Percentiles rank a stretch among this genome's conserved stretches.
Conservation (phyloP, 1,140 invertebrate species). For the Teleogryllus occipitalis region DNA sequence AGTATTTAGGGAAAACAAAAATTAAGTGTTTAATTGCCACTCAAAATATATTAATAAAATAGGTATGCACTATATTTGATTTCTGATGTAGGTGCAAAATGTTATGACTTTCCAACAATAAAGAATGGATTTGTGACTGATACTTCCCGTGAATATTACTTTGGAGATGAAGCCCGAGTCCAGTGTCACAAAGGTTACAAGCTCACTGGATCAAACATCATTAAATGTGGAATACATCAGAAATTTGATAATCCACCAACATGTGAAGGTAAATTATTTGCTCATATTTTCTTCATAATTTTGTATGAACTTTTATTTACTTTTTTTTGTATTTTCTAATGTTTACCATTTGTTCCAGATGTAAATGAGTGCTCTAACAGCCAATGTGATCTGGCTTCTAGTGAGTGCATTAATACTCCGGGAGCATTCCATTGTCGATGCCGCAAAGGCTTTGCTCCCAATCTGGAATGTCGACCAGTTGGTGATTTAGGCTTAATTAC, state of each 20-base stretch:
- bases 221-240: constrained; percentile 80
- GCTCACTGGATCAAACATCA: constrained; percentile 73
- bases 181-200: constrained; percentile 88
- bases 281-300: not conserved
- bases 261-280: constrained; percentile 55
- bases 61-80: constrained; percentile 15
- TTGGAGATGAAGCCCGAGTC: constrained; percentile 83
- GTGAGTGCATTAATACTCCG: constrained; percentile 82
- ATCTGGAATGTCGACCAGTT: constrained; percentile 80
- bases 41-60: too few species aligned
- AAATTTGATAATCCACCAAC: constrained; percentile 74
- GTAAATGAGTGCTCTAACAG: constrained; percentile 86
- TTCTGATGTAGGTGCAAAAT: constrained; percentile 53
- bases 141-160: constrained; percentile 63
- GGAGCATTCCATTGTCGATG: constrained; percentile 91
- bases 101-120: constrained; percentile 72
- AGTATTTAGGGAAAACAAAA: too few species aligned
- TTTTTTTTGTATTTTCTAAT: not conserved
- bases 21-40: too few species aligned
- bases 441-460: constrained; percentile 71
- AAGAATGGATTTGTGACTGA: constrained; percentile 79
- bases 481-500: constrained; percentile 81
- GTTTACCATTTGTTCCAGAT: constrained; percentile 42
- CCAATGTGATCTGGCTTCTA: constrained; percentile 83
- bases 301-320: too few species aligned